Evolutionary conservation across 2,888 invertebrate genomes (phyloP), one percentile per base, ranked within the genome.

Genomic region (Thecophora atra): DNA sequence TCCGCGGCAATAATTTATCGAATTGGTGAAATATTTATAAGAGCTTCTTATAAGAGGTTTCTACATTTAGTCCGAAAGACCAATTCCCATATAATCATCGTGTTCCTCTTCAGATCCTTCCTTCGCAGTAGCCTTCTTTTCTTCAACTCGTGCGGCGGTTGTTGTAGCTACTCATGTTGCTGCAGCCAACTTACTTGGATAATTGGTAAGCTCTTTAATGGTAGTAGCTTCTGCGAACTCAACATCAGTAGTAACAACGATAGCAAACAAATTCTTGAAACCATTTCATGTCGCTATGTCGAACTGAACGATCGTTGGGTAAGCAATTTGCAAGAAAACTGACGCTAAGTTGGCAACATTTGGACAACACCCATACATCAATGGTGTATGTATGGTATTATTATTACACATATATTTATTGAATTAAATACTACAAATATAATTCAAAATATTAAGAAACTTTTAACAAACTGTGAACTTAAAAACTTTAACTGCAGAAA

Each of bases 281-380:
- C 98, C 99, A 84, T 98, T 97, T 88, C n/a, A 94, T 94, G 83
- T 99, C 91, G 88, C 97, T 97, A 90, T 99, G 99, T 72, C 99
- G 98, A 62, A 92, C 98, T 68, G 99, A 99, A 58, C 99, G 78
- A 96, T 88, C 19, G 98, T 99, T 76, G 99, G 99, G 88, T 99
- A 99, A 76, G 96, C 95, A 84, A 99, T 95, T 78, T 92, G 89
- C 87, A 99, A 90, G 83, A 96, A 99, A 28, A 99, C 91, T 6
- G 97, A 91, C 56, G 99, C 99, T 83, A 99, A 90, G 82, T 98
- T 97, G 77, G 94, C 93, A 63, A 99, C 97, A 79, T n/a, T n/a
- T n/a, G n/a, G n/a, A n/a, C n/a, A n/a, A n/a, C n/a, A n/a, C n/a
- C n/a, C n/a, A n/a, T n/a, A n/a, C n/a, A n/a, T n/a, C n/a, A n/a